Conservation (phyloP, 2,113 vertebrate species). For the Entomyzon cyanotis region DNA sequence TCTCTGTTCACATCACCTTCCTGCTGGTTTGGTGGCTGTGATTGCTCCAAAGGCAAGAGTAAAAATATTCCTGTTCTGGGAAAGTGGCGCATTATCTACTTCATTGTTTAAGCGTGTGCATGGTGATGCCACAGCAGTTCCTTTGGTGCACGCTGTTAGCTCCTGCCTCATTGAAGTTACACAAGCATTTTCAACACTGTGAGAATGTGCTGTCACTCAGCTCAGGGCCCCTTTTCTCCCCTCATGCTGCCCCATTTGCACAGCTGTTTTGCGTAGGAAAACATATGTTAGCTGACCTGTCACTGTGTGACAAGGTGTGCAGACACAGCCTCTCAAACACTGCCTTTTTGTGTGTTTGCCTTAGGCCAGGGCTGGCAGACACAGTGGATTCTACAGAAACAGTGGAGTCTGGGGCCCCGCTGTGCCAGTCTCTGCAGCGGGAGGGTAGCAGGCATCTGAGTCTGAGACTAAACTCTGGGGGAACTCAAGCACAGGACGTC, state of each 20-base stretch:
- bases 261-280: background rate
- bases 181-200: background rate
- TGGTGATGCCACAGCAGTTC: rapidly evolving
- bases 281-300: background rate
- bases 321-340: rapidly evolving
- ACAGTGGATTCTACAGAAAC: background rate
- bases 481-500: background rate
- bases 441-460: background rate
- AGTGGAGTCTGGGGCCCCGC: background rate
- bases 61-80: background rate
- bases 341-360: background rate
- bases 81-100: background rate
- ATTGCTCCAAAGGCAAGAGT: background rate
- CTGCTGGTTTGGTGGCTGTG: background rate
- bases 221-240: background rate
- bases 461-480: background rate
- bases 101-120: rapidly evolving
- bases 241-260: background rate
- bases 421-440: background rate
- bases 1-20: background rate
- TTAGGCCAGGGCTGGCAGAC: background rate
- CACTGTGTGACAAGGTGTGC: background rate
- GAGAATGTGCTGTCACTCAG: background rate
- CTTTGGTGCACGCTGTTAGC: background rate
- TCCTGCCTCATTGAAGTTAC: background rate